A percentile compares a stretch with the other conserved stretches of the same genome.
Evolutionary conservation across 2,113 vertebrate genomes (phyloP).

Genomic region (Rhipidura dahli): DNA sequence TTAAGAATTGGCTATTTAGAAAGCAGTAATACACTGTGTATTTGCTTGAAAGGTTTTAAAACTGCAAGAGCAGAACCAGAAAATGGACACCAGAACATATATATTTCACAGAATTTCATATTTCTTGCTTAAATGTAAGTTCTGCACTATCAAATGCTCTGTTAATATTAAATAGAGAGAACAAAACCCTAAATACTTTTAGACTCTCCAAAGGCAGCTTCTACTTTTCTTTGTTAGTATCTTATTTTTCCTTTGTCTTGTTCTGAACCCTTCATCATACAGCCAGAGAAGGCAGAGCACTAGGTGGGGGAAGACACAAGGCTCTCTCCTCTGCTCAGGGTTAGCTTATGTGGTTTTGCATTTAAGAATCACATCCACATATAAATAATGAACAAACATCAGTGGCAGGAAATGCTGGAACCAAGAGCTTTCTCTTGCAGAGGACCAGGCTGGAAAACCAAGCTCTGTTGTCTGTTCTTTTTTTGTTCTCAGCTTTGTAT

Average conservation of each 20-base stretch:
- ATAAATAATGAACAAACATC: not conserved
- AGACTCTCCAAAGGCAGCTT: not conserved
- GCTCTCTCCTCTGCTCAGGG: not conserved
- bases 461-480: not conserved
- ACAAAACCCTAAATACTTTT: not conserved
- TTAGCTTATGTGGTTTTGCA: not conserved
- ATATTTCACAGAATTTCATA: not conserved
- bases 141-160: not conserved
- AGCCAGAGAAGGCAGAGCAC: not conserved
- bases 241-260: not conserved
- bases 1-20: not conserved
- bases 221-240: not conserved
- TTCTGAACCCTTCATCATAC: not conserved
- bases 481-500: not conserved
- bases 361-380: not conserved
- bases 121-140: not conserved
- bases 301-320: not conserved
- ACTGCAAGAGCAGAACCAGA: not conserved
- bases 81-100: not conserved
- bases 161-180: not conserved
- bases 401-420: not conserved
- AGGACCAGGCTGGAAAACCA: not conserved
- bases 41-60: not conserved
- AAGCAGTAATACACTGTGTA: not conserved
- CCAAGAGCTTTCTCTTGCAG: not conserved